A percentile compares a stretch with the other conserved stretches of the same genome.
These are phyloP conservation scores for Rhynchopsitta pachyrhyncha DNA, from an alignment of 2,113 vertebrate species.

Conservation along the genomic window DNA sequence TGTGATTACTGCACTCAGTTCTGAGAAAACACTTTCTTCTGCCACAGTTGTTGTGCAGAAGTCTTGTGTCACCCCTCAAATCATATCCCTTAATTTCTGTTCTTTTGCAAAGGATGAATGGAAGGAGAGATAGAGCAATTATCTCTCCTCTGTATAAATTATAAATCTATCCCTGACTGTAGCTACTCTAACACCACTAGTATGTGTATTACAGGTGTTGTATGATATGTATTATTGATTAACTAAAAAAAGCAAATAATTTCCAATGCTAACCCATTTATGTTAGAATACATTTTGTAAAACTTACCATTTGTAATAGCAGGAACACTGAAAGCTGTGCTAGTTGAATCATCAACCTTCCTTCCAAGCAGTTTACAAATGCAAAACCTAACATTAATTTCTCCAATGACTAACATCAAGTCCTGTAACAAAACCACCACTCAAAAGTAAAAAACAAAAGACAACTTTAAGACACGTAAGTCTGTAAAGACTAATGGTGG, in stretches of 20 bases:
- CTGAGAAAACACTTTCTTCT: background rate
- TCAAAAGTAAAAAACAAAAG: background rate
- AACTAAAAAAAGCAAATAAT: background rate
- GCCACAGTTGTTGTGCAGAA: background rate
- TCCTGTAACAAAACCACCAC: background rate
- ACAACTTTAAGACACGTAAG: background rate
- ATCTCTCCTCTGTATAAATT: background rate
- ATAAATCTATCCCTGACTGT: background rate
- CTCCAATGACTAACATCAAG: background rate
- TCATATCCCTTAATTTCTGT: background rate
- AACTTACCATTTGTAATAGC: background rate
- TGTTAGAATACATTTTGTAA: background rate
- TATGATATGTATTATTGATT: background rate
- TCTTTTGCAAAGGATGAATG: background rate
- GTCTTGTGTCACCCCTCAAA: background rate
- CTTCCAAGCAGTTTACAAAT: background rate
- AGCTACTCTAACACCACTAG: background rate
- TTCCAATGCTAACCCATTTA: background rate
- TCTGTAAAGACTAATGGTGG: background rate
- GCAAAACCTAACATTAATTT: background rate
- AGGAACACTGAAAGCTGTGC: background rate
- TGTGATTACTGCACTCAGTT: background rate
- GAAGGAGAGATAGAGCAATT: background rate
- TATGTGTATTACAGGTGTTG: background rate
- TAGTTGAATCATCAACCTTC: background rate